These are phyloP conservation scores for Helleia helle DNA, from an alignment of 2,888 invertebrate genomes.

Conservation along the genomic window DNA sequence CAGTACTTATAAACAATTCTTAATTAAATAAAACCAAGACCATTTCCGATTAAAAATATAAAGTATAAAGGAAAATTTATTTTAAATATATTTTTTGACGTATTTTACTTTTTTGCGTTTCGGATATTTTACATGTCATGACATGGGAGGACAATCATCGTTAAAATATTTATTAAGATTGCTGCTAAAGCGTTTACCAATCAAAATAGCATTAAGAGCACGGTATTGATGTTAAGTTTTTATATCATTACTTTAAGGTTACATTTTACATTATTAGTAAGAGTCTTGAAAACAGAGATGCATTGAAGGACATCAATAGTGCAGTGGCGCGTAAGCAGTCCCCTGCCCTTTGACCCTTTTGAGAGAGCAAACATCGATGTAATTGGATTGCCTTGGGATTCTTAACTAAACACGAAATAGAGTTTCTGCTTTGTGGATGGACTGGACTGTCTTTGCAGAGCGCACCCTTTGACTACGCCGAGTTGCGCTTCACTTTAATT, in stretches of 20 bases:
- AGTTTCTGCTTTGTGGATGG: constrained; percentile 17
- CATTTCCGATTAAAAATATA: too few species aligned
- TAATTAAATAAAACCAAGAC: too few species aligned
- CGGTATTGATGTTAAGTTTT: too few species aligned
- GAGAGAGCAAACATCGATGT: constrained; percentile 43
- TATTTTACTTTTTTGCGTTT: too few species aligned
- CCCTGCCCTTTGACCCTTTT: constrained; percentile 40
- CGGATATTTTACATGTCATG: too few species aligned
- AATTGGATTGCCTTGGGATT: constrained; percentile 52
- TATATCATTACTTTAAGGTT: not conserved
- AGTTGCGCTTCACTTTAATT: constrained; percentile 3
- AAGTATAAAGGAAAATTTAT: too few species aligned
- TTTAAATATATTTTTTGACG: too few species aligned
- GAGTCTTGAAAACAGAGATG: not conserved
- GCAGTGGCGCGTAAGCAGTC: constrained; percentile 29
- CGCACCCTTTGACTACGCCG: not conserved
- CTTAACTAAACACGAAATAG: constrained; percentile 21
- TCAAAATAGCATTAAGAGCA: too few species aligned
- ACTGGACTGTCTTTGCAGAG: constrained; percentile 10
- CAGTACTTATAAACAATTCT: too few species aligned
- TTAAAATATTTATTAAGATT: too few species aligned
- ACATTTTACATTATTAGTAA: not conserved
- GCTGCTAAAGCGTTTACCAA: too few species aligned
- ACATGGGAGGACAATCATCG: too few species aligned
- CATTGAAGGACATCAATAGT: constrained; percentile 29